A percentile compares a stretch with the other conserved stretches of the same genome.
Conservation (phyloP, 1,140 invertebrate genomes). For the Eurytemora carolleeae region DNA sequence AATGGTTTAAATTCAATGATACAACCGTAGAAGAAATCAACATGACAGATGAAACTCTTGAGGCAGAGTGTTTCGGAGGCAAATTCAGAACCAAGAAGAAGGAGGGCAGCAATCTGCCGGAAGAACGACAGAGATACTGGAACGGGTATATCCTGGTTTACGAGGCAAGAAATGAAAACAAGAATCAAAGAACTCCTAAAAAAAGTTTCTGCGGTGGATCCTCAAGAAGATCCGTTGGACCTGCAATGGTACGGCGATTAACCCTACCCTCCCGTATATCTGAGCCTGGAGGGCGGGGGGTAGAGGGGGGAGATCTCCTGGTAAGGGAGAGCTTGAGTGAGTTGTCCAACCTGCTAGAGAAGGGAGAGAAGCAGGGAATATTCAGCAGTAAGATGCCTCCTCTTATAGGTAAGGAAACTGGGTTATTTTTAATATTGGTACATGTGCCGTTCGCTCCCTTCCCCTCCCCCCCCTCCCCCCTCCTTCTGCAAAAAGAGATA, state of each 20-base stretch:
- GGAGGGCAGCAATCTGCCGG: conserved; percentile 21
- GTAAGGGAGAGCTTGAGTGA: conserved; percentile 29
- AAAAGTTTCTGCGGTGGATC: conserved; percentile 16
- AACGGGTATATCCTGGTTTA: conserved; percentile 41
- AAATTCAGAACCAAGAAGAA: conserved; percentile 25
- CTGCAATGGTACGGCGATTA: neutral
- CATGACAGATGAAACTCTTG: conserved; percentile 29
- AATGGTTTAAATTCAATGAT: conserved; percentile 42
- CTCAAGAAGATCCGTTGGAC: conserved; percentile 2
- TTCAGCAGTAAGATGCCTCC: conserved; percentile 32
- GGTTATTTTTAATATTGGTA: too few species aligned
- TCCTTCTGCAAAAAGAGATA: too few species aligned
- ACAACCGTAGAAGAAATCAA: conserved; percentile 31
- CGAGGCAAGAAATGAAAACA: conserved; percentile 27
- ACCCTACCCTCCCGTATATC: neutral
- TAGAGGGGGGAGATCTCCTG: conserved; percentile 1
- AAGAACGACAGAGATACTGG: conserved; percentile 33
- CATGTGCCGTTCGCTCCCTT: too few species aligned
- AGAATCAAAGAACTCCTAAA: conserved; percentile 25
- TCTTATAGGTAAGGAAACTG: too few species aligned
- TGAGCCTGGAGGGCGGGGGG: neutral
- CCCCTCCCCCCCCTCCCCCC: too few species aligned
- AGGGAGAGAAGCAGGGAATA: conserved; percentile 30
- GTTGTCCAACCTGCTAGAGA: conserved; percentile 32
- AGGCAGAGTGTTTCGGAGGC: conserved; percentile 36